These are phyloP conservation scores for Ceratoteleas bidentatus DNA, from an alignment of 1,140 invertebrate species.

Conservation along the genomic window DNA sequence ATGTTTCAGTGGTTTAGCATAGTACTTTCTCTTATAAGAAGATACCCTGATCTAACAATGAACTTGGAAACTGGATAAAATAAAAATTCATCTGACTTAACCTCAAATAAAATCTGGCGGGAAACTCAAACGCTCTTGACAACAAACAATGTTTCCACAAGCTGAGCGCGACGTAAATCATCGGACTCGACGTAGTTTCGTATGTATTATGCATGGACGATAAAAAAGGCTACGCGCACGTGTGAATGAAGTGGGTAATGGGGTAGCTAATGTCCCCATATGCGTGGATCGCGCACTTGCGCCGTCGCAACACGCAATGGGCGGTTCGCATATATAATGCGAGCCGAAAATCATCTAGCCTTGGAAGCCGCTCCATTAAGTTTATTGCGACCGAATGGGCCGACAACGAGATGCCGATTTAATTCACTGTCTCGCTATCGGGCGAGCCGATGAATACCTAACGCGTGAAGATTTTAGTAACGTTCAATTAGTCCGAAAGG, in stretches of 20 bases:
- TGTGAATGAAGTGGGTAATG: conserved; percentile 78
- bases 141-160: no score
- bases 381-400: conserved; percentile 62
- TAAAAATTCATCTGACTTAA: no score
- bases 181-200: not conserved
- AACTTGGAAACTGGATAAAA: no score
- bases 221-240: conserved; percentile 4
- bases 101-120: no score
- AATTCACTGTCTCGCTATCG: conserved; percentile 47
- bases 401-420: conserved; percentile 51
- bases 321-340: conserved; percentile 77
- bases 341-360: conserved; percentile 67
- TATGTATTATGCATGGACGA: no score
- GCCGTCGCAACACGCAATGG: conserved; percentile 73
- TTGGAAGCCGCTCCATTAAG: conserved; percentile 63
- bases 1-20: no score
- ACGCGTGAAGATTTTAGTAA: conserved; percentile 14
- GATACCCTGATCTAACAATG: no score
- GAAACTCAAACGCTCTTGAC: no score
- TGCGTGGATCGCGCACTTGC: conserved; percentile 69
- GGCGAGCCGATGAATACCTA: conserved; percentile 50
- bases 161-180: conserved; percentile 9
- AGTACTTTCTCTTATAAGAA: no score
- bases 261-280: conserved; percentile 79
- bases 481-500: not conserved